Evolutionary conservation across 2,888 invertebrate genomes (phyloP).

Genomic region (Toxonevra muliebris): DNA sequence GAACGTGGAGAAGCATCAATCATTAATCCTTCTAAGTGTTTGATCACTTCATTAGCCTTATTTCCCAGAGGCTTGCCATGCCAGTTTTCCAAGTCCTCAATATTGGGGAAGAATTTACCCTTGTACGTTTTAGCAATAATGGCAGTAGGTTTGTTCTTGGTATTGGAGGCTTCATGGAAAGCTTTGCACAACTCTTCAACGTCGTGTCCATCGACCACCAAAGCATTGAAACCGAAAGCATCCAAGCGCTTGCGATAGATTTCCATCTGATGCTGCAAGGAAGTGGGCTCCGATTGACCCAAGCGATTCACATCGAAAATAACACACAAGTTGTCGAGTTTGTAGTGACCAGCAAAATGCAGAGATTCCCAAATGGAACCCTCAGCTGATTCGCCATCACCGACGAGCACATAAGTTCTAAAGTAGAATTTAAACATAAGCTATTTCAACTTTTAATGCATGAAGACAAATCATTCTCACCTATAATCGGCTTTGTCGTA

Average conservation of each 20-base stretch:
- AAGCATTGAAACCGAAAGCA: constrained; percentile 89
- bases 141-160: constrained; percentile 87
- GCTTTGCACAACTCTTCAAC: constrained; percentile 90
- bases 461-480: constrained; percentile 63
- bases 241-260: constrained; percentile 83
- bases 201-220: constrained; percentile 97
- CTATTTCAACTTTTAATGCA: not conserved
- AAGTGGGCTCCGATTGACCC: constrained; percentile 96
- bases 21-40: constrained; percentile 72
- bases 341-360: constrained; percentile 93
- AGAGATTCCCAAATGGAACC: constrained; percentile 98
- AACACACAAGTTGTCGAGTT: constrained; percentile 94
- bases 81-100: constrained; percentile 96
- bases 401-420: constrained; percentile 94
- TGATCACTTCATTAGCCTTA: constrained; percentile 75
- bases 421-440: constrained; percentile 17
- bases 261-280: constrained; percentile 90
- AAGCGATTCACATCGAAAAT: constrained; percentile 97
- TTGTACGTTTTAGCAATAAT: constrained; percentile 96
- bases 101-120: constrained; percentile 87
- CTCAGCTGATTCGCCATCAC: constrained; percentile 98
- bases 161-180: constrained; percentile 80
- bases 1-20: constrained; percentile 47
- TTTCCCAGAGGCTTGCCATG: constrained; percentile 96
- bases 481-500: constrained; percentile 82